Conservation (phyloP, 2,113 vertebrate genomes). For the Chloebia gouldiae region DNA sequence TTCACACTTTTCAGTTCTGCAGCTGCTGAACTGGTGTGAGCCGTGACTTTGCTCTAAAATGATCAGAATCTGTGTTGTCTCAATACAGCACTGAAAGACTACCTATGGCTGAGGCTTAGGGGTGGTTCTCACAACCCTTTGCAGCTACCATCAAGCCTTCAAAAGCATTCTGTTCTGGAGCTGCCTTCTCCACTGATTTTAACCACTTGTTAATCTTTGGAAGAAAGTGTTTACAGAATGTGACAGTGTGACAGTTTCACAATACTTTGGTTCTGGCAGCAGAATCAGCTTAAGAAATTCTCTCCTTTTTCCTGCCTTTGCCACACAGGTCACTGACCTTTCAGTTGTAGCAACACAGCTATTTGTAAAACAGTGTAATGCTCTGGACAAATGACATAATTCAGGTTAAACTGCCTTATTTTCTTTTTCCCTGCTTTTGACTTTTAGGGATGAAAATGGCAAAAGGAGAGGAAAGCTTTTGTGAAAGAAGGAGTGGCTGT, state of each 20-base stretch:
- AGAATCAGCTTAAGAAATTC: conserved; percentile 21
- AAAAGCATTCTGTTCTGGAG: neutral
- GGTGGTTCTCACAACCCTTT: neutral
- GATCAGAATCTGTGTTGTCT: neutral
- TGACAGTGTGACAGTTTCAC: neutral
- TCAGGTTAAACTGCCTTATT: neutral
- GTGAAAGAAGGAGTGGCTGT: neutral
- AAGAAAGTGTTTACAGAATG: neutral
- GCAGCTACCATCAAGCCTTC: neutral
- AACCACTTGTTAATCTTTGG: neutral
- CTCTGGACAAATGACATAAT: neutral
- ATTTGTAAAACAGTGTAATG: conserved; percentile 10
- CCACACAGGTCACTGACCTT: neutral
- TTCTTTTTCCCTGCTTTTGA: neutral
- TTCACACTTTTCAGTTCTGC: neutral
- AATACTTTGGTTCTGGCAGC: conserved; percentile 27
- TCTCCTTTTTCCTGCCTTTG: neutral
- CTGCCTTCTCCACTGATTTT: neutral
- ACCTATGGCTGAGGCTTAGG: neutral
- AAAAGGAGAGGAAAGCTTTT: neutral
- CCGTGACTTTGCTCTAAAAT: neutral
- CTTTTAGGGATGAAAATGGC: neutral
- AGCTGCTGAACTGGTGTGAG: neutral
- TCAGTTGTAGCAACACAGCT: neutral
- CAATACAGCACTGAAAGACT: neutral